Evolutionary conservation across 2,888 invertebrate species (phyloP), one percentile per base, ranked within the genome.

Genomic region (Eristalinus sepulchralis): DNA sequence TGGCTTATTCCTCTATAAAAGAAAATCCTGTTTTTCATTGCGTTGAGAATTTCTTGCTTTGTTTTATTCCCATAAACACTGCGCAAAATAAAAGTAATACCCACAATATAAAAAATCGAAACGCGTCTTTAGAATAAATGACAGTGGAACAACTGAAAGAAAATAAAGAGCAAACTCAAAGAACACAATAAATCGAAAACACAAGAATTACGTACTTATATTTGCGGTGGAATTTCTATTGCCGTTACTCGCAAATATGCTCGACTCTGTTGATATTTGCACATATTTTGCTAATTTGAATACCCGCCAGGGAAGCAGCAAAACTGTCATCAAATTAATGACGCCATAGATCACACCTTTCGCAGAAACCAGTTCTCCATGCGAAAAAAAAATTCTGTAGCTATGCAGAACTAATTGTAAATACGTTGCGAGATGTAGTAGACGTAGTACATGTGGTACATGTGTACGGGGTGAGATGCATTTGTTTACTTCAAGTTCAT

Each of bases 281-380:
- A 17, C 47, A 47, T 17, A 47, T 47, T 47, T 47, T 17, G 8
- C 59, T 70, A 13, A 34, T 70, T 57, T 70, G 33, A 55, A 34
- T 36, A 59, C 36, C 2, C 33, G 36, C 34, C 36, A 59, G 24
- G 17, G 8, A 59, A 59, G 24, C n/a, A 11, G 17, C 10, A 36
- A 57, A 70, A 70, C 17, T 57, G 57, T 70, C 34, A 70, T 70
- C 1, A 55, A 70, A 70, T 33, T 17, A 59, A 34, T 34, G 33
- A 24, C 55, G 59, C 17, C 17, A 59, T 47, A 47, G 47, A 47
- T 47, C 47, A 47, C 47, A 47, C 47, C 47, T 47, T 47, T 47
- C 8, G 47, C 17, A 47, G 47, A 47, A 47, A 47, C 47, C 17
- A 47, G 47, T 47, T 47, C 17, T 17, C 47, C 47, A 17, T 47